Conservation (phyloP, 1,140 invertebrate genomes). For the Papilio polytes region DNA sequence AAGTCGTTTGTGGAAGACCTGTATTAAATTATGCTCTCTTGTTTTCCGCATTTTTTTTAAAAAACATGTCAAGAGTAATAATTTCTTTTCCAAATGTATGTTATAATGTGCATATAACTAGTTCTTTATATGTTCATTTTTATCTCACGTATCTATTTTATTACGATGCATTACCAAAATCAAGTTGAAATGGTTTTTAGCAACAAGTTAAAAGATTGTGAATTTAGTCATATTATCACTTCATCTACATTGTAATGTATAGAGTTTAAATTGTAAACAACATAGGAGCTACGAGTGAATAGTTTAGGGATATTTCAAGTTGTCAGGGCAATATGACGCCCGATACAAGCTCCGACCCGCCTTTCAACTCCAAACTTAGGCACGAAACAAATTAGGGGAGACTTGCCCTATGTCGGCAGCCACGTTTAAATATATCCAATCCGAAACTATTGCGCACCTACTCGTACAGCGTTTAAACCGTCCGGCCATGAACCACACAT, state of each 20-base stretch:
- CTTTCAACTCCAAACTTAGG: slow-evolving; percentile 65
- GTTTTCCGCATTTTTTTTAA: background rate
- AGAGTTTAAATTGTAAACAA: slow-evolving; percentile 37
- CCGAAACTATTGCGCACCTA: slow-evolving; percentile 54
- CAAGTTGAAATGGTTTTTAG: background rate
- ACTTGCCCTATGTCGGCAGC: slow-evolving; percentile 55
- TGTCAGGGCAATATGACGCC: slow-evolving; percentile 76
- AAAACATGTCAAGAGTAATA: background rate
- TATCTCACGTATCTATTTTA: background rate
- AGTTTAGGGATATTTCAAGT: slow-evolving; percentile 73
- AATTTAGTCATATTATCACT: background rate
- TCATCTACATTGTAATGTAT: background rate
- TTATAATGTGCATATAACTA: no score
- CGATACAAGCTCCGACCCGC: slow-evolving; percentile 47
- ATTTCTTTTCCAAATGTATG: background rate
- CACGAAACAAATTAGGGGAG: slow-evolving; percentile 71
- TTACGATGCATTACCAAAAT: background rate
- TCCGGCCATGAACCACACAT: slow-evolving; percentile 44
- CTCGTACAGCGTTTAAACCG: slow-evolving; percentile 46
- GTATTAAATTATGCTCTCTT: no score
- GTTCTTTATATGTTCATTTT: background rate
- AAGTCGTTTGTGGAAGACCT: background rate
- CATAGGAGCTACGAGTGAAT: slow-evolving; percentile 47
- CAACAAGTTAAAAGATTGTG: background rate
- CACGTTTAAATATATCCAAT: slow-evolving; percentile 53